A percentile compares a stretch with the other conserved stretches of the same genome.
phyloP scores from a whole-genome alignment of 2,888 invertebrate genomes.

The Scelioninae gen. 1 region DNA sequence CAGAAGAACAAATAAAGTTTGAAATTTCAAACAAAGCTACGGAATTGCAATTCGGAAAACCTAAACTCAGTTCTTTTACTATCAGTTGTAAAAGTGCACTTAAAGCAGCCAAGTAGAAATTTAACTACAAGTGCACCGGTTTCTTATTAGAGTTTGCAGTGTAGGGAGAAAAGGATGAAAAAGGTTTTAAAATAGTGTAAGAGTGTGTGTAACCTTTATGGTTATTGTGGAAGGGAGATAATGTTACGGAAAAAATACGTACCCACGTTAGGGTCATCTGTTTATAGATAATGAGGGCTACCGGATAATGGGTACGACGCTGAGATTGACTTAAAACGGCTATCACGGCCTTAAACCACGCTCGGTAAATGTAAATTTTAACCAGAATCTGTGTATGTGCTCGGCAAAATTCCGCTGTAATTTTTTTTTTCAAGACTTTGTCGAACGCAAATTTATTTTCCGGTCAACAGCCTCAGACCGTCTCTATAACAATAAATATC shows the following conservation, averaged over 20 bases:
- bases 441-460: constrained; percentile 51
- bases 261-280: constrained; percentile 31
- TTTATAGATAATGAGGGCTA: constrained; percentile 42
- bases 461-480: constrained; percentile 10
- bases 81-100: constrained; percentile 59
- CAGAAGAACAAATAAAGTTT: constrained; percentile 46
- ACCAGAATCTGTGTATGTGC: neutral
- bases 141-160: constrained; percentile 50
- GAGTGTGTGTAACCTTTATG: constrained; percentile 55
- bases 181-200: constrained; percentile 36
- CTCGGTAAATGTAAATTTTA: constrained; percentile 36
- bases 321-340: constrained; percentile 34
- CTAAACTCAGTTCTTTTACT: constrained; percentile 58
- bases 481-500: constrained; percentile 36
- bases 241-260: constrained; percentile 44
- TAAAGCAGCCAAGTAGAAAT: constrained; percentile 62
- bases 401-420: constrained; percentile 24
- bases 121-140: constrained; percentile 51
- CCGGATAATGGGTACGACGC: constrained; percentile 26
- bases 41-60: constrained; percentile 49
- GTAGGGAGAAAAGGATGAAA: constrained; percentile 6
- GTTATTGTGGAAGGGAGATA: constrained; percentile 50
- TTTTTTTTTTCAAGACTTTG: constrained; percentile 18
- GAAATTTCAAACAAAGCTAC: constrained; percentile 50
- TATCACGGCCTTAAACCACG: constrained; percentile 20